Percentiles rank a stretch among this genome's conserved stretches.
These are phyloP conservation scores for Burhinus bistriatus DNA, from an alignment of 2,113 vertebrate genomes.

Conservation along the genomic window DNA sequence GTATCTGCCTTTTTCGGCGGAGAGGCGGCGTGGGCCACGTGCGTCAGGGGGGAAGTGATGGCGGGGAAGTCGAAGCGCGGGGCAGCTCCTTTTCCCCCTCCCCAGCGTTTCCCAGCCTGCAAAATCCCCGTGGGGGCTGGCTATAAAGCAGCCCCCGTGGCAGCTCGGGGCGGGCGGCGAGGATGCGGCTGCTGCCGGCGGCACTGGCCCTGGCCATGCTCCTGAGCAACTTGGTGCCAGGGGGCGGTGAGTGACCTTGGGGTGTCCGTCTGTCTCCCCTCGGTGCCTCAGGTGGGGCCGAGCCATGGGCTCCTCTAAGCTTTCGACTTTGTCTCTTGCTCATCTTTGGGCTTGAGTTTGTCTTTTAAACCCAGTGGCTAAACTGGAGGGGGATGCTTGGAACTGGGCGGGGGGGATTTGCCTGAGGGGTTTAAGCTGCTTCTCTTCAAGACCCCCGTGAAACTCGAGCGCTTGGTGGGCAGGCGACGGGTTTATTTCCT, in stretches of 20 bases:
- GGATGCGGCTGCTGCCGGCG: not conserved
- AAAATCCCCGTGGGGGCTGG: not conserved
- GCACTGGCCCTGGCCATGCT: not conserved
- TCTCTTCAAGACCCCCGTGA: not conserved
- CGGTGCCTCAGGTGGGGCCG: not conserved
- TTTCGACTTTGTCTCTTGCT: not conserved
- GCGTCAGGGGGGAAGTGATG: not conserved
- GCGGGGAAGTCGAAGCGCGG: not conserved
- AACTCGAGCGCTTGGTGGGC: accelerated
- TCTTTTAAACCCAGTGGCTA: not conserved
- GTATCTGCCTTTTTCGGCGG: accelerated
- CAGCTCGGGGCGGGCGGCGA: accelerated
- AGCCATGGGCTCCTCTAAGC: accelerated
- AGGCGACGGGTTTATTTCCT: accelerated
- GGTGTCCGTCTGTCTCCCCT: accelerated
- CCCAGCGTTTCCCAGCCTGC: not conserved
- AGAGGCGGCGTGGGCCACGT: not conserved
- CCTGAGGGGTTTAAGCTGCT: not conserved
- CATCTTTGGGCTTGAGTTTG: not conserved
- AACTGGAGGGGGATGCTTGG: not conserved
- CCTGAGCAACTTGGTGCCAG: not conserved
- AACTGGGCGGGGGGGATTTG: accelerated
- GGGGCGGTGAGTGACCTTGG: not conserved
- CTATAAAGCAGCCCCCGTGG: not conserved
- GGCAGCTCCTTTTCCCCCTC: not conserved